phyloP scores from a whole-genome alignment of 2,888 invertebrate genomes.

The Osmoderma eremita region DNA sequence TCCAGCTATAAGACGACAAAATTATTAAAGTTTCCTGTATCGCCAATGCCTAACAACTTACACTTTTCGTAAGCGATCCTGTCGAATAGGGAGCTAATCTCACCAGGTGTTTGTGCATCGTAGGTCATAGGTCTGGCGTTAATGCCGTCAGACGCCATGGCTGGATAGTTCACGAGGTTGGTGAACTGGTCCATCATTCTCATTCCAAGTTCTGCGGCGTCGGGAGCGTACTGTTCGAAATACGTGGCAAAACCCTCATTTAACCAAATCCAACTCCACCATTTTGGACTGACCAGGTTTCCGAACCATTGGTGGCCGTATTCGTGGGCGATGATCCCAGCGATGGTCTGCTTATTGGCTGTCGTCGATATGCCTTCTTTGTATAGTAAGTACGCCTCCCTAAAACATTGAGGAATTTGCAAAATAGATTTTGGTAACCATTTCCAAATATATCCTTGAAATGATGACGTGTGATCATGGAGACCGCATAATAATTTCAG shows the following conservation, averaged over 20 bases:
- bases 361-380: background rate
- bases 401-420: slow-evolving; percentile 33
- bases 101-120: slow-evolving; percentile 48
- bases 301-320: slow-evolving; percentile 79
- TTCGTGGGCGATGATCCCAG: slow-evolving; percentile 71
- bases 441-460: too few species aligned
- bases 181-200: slow-evolving; percentile 37
- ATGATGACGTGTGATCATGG: too few species aligned
- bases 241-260: slow-evolving; percentile 77
- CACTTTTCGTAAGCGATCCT: slow-evolving; percentile 35
- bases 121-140: slow-evolving; percentile 68
- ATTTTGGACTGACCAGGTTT: slow-evolving; percentile 71
- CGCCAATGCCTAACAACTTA: too few species aligned
- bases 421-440: slow-evolving; percentile 42
- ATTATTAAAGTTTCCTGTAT: too few species aligned
- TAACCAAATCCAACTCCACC: slow-evolving; percentile 75
- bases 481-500: too few species aligned
- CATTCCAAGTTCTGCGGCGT: slow-evolving; percentile 48
- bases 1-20: too few species aligned
- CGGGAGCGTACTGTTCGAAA: slow-evolving; percentile 65
- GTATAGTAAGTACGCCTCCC: slow-evolving; percentile 35
- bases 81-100: slow-evolving; percentile 30
- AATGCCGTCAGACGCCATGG: slow-evolving; percentile 59
- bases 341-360: slow-evolving; percentile 50
- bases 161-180: slow-evolving; percentile 54